Percentiles rank a stretch among this genome's conserved stretches.
Conservation (phyloP, 2,113 vertebrate species). For the Nibea coibor region DNA sequence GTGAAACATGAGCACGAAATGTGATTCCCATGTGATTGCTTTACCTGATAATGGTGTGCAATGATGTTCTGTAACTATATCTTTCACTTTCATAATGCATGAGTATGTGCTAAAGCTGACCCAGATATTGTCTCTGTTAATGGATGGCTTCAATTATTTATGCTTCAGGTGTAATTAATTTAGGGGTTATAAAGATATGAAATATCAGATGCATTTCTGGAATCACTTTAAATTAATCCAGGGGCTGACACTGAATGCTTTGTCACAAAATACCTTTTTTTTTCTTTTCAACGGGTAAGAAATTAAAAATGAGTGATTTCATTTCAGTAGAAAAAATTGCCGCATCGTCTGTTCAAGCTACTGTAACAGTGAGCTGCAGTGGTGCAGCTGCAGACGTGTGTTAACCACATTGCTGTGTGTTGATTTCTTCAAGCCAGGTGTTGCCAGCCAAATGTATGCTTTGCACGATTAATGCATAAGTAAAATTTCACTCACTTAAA, state of each 20-base stretch:
- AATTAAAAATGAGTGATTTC: constrained; percentile 5
- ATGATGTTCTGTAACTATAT: constrained; percentile 66
- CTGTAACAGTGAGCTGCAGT: constrained; percentile 32
- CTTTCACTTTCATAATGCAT: constrained; percentile 74
- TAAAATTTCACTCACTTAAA: not conserved
- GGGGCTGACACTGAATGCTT: not conserved
- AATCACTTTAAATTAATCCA: not conserved
- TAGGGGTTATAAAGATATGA: constrained; percentile 13
- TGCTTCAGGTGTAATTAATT: constrained; percentile 26
- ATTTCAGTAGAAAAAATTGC: constrained; percentile 6
- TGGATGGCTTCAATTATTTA: constrained; percentile 60
- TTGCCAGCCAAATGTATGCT: constrained; percentile 1
- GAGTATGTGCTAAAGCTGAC: constrained; percentile 53
- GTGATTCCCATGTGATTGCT: constrained; percentile 61
- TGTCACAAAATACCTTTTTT: not conserved
- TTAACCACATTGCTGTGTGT: not conserved
- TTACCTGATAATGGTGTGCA: constrained; percentile 52
- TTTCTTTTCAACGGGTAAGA: not conserved
- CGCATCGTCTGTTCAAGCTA: constrained; percentile 45
- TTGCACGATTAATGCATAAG: not conserved
- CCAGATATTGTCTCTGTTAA: constrained; percentile 45
- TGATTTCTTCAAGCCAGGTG: not conserved
- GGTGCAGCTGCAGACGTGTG: constrained; percentile 45
- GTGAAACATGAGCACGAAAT: constrained; percentile 80
- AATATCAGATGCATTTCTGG: constrained; percentile 13